These are phyloP conservation scores for Apoda limacodes DNA, from an alignment of 2,888 invertebrate species.

Conservation along the genomic window DNA sequence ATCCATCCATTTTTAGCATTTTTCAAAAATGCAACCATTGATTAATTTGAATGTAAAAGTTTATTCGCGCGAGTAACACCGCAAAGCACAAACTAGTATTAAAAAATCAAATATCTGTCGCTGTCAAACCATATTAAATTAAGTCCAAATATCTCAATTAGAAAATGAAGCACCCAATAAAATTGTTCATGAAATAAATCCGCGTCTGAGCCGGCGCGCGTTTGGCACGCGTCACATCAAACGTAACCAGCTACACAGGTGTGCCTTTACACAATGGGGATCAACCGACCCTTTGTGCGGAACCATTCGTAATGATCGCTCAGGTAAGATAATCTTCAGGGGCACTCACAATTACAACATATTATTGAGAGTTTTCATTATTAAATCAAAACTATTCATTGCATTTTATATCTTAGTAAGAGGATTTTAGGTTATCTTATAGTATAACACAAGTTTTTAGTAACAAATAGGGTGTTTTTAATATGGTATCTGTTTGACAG, in stretches of 20 bases:
- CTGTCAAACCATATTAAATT: too few species aligned
- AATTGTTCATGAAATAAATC: slow-evolving; percentile 12
- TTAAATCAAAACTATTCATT: too few species aligned
- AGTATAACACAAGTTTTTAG: slow-evolving; percentile 16
- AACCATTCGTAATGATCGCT: slow-evolving; percentile 38
- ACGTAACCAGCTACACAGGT: slow-evolving; percentile 49
- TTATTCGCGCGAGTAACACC: too few species aligned
- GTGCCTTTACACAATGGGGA: slow-evolving; percentile 29
- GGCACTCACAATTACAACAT: slow-evolving; percentile 47
- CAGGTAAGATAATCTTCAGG: slow-evolving; percentile 60
- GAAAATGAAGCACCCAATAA: slow-evolving; percentile 24
- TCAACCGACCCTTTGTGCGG: slow-evolving; percentile 26
- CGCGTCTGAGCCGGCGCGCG: slow-evolving; percentile 22
- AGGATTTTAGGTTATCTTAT: slow-evolving; percentile 11
- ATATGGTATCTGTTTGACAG: slow-evolving; percentile 46
- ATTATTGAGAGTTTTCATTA: slow-evolving; percentile 38
- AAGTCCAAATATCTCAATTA: slow-evolving; percentile 2
- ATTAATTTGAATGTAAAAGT: too few species aligned
- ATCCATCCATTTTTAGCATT: too few species aligned
- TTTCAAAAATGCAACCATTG: too few species aligned
- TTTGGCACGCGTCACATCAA: slow-evolving; percentile 44
- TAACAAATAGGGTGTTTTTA: slow-evolving; percentile 31
- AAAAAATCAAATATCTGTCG: too few species aligned
- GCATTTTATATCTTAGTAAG: slow-evolving; percentile 10
- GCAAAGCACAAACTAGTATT: too few species aligned